Evolutionary conservation across 2,113 vertebrate species (phyloP), one percentile per base, ranked within the genome.

Genomic region (Brachypodius melanocephalos): DNA sequence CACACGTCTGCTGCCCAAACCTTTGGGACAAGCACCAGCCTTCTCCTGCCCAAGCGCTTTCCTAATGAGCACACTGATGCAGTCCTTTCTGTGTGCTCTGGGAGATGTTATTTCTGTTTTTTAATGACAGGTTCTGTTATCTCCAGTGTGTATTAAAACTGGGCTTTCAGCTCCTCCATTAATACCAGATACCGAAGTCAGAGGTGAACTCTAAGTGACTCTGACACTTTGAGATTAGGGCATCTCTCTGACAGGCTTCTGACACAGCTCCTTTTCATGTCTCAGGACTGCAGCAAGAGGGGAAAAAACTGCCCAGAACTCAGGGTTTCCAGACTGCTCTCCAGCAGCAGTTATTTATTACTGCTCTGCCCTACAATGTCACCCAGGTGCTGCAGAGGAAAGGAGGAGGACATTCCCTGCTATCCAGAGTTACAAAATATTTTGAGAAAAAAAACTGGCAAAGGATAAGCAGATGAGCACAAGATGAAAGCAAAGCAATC

Each of bases 401-500:
- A 94, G 71, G 8, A 92, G 48, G 65, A 94, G 75, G 51, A 68
- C 49, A 7, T 80, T 84, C 92, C 85, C 48, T 13, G 13, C 58
- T 83, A 92, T 40, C 38, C 10, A 71, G 34, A 83, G 51, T 22
- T 77, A 80, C 32, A 29, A 85, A 83, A 66, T 24, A 62, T 10
- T 66, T 49, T 36, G 16, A 88, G 36, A 89, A 88, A 87, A 88
- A 87, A 80, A 67, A 52, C 2, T 18, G 20, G 43, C 0, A 1
- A 87, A 63, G 36, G 65, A 68, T 78, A 78, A 93, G 52, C 65
- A 88, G 78, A 90, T 85, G 78, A 85, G 75, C 74, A 66, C 4
- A 17, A 94, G 92, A 91, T 79, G 66, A 95, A 91, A 95, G 95
- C 52, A 87, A 71, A 78, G 87, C 61, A 84, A 59, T 48, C 65